phyloP scores from a whole-genome alignment of 2,888 invertebrate genomes.

The Hypselothyrea guttata region DNA sequence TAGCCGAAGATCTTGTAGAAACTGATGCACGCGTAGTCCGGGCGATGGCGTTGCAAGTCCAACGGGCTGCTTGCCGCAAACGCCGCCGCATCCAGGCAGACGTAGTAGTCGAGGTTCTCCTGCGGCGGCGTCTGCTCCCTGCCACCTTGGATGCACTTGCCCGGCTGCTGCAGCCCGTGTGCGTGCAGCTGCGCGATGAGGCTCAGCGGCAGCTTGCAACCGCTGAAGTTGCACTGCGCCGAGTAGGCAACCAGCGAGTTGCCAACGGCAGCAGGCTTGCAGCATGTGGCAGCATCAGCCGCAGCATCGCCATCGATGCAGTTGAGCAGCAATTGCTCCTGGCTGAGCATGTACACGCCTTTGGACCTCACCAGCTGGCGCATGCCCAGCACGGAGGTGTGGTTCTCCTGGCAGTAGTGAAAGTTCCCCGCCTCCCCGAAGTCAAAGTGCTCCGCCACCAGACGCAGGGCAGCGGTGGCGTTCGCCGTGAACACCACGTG shows the following conservation, averaged over 20 bases:
- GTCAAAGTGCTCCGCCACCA: constrained; percentile 90
- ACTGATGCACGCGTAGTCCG: constrained; percentile 95
- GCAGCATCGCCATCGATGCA: constrained; percentile 39
- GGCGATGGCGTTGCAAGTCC: constrained; percentile 87
- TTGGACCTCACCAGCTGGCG: constrained; percentile 88
- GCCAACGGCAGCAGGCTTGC: constrained; percentile 32
- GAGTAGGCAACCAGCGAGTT: constrained; percentile 91
- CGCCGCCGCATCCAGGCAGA: constrained; percentile 93
- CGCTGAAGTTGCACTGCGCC: constrained; percentile 97
- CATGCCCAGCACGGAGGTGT: constrained; percentile 97
- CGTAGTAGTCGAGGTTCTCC: constrained; percentile 84
- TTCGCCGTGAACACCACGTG: constrained; percentile 96
- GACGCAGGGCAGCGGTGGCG: constrained; percentile 93
- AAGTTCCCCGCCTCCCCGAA: constrained; percentile 85
- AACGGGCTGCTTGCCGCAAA: constrained; percentile 90
- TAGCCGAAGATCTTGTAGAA: constrained; percentile 98
- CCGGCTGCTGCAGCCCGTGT: constrained; percentile 83
- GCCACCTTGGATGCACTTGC: accelerated
- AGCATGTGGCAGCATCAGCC: neutral
- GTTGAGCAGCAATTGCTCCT: constrained; percentile 84
- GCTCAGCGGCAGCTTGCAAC: constrained; percentile 91
- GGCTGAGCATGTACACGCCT: constrained; percentile 84
- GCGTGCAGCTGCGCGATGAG: constrained; percentile 88
- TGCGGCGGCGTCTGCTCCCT: no score
- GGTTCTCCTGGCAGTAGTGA: constrained; percentile 93